Evolutionary conservation across 2,888 invertebrate genomes (phyloP).

Genomic region (Ephialtes manifestator): DNA sequence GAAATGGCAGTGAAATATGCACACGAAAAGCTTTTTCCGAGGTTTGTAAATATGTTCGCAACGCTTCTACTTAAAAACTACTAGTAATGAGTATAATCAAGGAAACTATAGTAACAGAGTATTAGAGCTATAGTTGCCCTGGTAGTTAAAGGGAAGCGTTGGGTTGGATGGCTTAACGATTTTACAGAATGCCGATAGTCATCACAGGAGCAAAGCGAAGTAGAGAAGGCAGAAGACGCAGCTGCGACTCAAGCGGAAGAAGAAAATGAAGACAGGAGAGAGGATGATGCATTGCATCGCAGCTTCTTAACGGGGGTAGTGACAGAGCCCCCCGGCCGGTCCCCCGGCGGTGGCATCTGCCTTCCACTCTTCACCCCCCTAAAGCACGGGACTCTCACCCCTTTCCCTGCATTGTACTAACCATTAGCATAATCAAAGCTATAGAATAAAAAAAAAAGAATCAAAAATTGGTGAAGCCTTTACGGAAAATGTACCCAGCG

Average conservation of each 20-base stretch:
- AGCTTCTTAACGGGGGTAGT: conserved; percentile 53
- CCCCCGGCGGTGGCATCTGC: conserved; percentile 50
- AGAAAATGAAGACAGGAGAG: conserved; percentile 44
- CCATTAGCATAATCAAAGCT: not conserved
- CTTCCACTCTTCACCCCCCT: conserved; percentile 64
- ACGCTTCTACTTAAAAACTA: conserved; percentile 12
- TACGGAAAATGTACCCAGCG: not conserved
- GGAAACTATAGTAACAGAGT: not conserved
- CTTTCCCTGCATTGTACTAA: not conserved
- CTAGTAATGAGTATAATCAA: not conserved
- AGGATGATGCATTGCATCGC: conserved; percentile 36
- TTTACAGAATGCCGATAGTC: conserved; percentile 67
- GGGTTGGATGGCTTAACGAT: conserved; percentile 45
- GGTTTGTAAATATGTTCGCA: conserved; percentile 57
- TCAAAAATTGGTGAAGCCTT: not conserved
- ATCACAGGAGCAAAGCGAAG: conserved; percentile 43
- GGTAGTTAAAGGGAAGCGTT: conserved; percentile 36
- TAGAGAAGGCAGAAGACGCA: conserved; percentile 37
- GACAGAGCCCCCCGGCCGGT: conserved; percentile 54
- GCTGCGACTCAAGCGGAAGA: conserved; percentile 9
- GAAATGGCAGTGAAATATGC: not conserved
- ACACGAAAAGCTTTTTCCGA: conserved; percentile 32
- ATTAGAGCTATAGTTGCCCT: conserved; percentile 1
- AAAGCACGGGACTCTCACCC: conserved; percentile 44
- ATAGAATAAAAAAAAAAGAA: not conserved